These are phyloP conservation scores for Clamator glandarius DNA, from an alignment of 2,797 vertebrate genomes.

Conservation along the genomic window DNA sequence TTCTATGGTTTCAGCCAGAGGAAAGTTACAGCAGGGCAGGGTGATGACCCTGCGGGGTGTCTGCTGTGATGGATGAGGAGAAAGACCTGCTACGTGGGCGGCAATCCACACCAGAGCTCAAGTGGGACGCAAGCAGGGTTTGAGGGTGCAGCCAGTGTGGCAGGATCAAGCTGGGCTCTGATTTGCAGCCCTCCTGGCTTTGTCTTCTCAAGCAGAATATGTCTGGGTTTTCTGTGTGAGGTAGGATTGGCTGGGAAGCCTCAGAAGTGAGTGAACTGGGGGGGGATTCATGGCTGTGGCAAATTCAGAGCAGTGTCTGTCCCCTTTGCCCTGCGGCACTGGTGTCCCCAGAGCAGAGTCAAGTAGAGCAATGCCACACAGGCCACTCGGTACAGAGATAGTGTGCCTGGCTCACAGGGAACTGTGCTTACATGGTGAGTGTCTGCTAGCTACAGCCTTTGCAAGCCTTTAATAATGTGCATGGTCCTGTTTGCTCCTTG, in stretches of 20 bases:
- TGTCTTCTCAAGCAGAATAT: rapidly evolving
- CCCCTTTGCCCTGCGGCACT: not conserved
- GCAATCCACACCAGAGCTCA: rapidly evolving
- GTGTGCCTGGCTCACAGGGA: not conserved
- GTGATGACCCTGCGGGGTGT: rapidly evolving
- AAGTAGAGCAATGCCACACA: not conserved
- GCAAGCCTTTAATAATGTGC: not conserved
- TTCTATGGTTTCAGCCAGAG: not conserved
- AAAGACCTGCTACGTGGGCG: rapidly evolving
- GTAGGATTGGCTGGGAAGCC: not conserved
- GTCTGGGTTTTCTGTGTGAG: not conserved
- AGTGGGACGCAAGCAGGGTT: not conserved
- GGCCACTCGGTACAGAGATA: not conserved
- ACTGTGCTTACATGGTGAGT: not conserved
- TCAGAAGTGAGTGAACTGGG: no score
- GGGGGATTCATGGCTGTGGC: not conserved
- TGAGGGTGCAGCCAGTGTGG: not conserved
- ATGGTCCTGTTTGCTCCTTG: not conserved
- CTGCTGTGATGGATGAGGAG: rapidly evolving
- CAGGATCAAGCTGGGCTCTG: not conserved
- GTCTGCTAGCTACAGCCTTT: not conserved
- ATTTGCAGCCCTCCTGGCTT: not conserved
- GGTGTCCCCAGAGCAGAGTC: rapidly evolving
- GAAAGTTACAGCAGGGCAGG: not conserved
- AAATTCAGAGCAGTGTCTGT: not conserved